Evolutionary conservation across 2,888 invertebrate genomes (phyloP), one percentile per base, ranked within the genome.

Genomic region (Isoperla grammatica): DNA sequence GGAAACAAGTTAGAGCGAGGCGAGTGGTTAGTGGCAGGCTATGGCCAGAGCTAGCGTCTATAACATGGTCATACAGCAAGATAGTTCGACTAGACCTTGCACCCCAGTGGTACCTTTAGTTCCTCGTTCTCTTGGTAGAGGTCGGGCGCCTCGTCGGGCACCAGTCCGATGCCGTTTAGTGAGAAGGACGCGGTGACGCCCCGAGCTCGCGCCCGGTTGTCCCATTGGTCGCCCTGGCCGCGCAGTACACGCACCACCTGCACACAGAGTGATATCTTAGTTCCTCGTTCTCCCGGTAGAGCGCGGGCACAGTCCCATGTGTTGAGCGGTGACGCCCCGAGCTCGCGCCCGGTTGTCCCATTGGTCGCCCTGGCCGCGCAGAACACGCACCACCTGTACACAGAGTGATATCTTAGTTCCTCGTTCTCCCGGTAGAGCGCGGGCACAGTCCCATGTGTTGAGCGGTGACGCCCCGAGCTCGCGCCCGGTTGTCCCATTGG

Each of bases 341-440:
- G 90, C 90, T 56, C 89, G 80, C 0, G 90, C 88, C 59, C 89
- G 79, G 68, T 88, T 89, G 76, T 93, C 92, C 90, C 91, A 92
- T 68, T 91, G 90, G 73, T 93, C 92, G 22, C 92, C 93, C 65
- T 90, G 89, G 9, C 93, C 93, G 65, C 87, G 83, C 8, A 89
- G 77, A 9, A 94, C 90, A 53, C 92, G 81, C 49, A 88, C 76
- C 29, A 93, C 87, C 87, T 91, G 71, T 13, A 59, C n/a, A n/a
- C n/a, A n/a, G n/a, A n/a, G n/a, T n/a, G n/a, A n/a, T 73, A 89
- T 91, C 82, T 93, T 93, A 93, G 79, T 72, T 93, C 92, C 72
- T 93, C 92, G 71, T 94, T 94, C 74, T 94, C 93, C 71, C 92
- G 92, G 72, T 86, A 90, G 56, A 92, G 78, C 76, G 93, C 92